Conservation (phyloP, 2,888 invertebrate genomes). For the Sphaerophoria taeniata region DNA sequence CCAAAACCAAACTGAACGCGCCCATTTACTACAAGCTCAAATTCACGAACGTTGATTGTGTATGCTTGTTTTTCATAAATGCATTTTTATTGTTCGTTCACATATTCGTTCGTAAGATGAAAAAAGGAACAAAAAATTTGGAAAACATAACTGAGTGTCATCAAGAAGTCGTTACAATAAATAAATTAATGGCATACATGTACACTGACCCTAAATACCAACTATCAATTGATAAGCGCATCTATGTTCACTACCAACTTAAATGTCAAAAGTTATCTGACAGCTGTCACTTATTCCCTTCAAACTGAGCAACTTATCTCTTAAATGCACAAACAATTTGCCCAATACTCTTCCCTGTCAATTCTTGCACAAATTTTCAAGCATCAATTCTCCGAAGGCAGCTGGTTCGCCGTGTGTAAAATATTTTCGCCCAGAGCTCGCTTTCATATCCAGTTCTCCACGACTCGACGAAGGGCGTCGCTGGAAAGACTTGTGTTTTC, state of each 20-base stretch:
- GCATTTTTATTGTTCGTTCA: too few species aligned
- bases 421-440: conserved; percentile 48
- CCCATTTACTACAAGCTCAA: too few species aligned
- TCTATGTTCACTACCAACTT: conserved; percentile 4
- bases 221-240: not conserved
- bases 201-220: too few species aligned
- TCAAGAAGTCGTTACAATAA: too few species aligned
- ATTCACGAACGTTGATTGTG: too few species aligned
- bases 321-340: not conserved
- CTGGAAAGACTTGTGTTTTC: conserved; percentile 32
- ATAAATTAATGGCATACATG: too few species aligned
- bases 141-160: too few species aligned
- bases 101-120: too few species aligned
- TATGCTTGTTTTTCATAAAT: too few species aligned
- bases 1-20: too few species aligned
- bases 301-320: conserved; percentile 17
- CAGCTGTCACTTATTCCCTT: conserved; percentile 18
- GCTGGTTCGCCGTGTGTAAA: conserved; percentile 56
- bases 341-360: conserved; percentile 18
- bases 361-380: not conserved
- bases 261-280: conserved; percentile 1
- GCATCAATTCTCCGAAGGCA: not conserved
- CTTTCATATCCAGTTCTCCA: conserved; percentile 68
- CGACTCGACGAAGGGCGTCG: conserved; percentile 71
- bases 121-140: too few species aligned